phyloP scores from a whole-genome alignment of 2,113 vertebrate species.

The Sardina pilchardus region DNA sequence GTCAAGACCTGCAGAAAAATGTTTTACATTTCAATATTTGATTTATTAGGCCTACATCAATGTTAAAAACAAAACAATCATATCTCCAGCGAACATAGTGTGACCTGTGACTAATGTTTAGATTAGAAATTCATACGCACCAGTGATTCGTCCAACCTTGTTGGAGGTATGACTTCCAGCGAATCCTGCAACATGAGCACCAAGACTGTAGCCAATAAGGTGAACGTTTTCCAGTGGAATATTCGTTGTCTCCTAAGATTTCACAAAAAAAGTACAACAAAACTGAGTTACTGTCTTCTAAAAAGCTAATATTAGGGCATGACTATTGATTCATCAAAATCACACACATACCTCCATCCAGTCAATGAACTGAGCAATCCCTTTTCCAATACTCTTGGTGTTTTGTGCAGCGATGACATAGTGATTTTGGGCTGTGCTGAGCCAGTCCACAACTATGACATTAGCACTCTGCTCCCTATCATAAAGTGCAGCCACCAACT shows the following conservation, averaged over 20 bases:
- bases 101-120: not conserved
- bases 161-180: constrained; percentile 86
- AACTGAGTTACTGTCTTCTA: not conserved
- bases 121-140: constrained; percentile 64
- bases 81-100: not conserved
- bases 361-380: constrained; percentile 72
- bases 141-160: constrained; percentile 94
- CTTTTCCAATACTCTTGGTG: constrained; percentile 70
- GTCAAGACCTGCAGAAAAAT: constrained; percentile 80
- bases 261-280: not conserved
- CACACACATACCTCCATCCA: constrained; percentile 73
- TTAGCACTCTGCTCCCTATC: constrained; percentile 69
- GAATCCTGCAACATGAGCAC: constrained; percentile 91
- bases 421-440: constrained; percentile 73
- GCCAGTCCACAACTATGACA: constrained; percentile 78
- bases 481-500: constrained; percentile 72
- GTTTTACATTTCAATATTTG: not conserved
- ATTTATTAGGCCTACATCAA: not conserved
- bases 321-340: not conserved
- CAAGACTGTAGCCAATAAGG: constrained; percentile 94
- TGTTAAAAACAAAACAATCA: not conserved
- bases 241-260: constrained; percentile 77
- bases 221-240: constrained; percentile 86
- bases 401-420: constrained; percentile 73
- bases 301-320: not conserved